Base-by-base conservation (phyloP, 2,797 vertebrate genomes). In the Hemitrygon akajei region DNA sequence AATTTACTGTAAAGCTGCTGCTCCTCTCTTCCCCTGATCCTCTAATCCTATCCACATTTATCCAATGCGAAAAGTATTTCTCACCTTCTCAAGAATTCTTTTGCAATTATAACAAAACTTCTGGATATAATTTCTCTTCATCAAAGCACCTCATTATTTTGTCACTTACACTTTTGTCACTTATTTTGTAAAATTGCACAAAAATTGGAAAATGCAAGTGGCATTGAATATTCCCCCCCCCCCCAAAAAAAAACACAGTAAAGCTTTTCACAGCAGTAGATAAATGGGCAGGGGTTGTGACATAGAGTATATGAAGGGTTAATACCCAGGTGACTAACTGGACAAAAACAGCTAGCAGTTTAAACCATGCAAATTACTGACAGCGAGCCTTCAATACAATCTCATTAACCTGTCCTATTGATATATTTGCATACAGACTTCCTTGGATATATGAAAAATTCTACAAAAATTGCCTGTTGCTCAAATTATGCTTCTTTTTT, bases 401-500 rank as follows among this genome's bases (percentile, higher is more conserved):
- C 37, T 75, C 5, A 93, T 93, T 47, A 66, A 81, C 92, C 79
- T 69, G 79, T 93, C 84, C 95, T 95, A 94, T 94, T 95, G 95
- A 94, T 69, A 94, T 56, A 81, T 94, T 94, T 93, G 94, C 30
- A 77, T 75, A 71, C 0, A 12, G 66, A 7, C 66, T 94, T 95
- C 94, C 94, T 37, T 93, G 94, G 20, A 11, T 1, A 71, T 56
- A 86, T 94, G 94, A 94, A 94, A 95, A 11, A 34, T 94, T 94
- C 94, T 93, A n/a, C 93, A 94, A 7, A 94, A 60, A 94, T 93
- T 93, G 40, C 80, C 93, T 30, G 30, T 5, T 66, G 71, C 69
- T 76, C 91, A 75, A 93, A 56, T 47, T 92, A 92, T 73, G 37
- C 73, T 92, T 37, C 89, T 75, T 92, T 75, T 73, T 37, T 92